A percentile compares a stretch with the other conserved stretches of the same genome.
Conservation (phyloP, 2,113 vertebrate genomes). For the Kobus ellipsiprymnus region DNA sequence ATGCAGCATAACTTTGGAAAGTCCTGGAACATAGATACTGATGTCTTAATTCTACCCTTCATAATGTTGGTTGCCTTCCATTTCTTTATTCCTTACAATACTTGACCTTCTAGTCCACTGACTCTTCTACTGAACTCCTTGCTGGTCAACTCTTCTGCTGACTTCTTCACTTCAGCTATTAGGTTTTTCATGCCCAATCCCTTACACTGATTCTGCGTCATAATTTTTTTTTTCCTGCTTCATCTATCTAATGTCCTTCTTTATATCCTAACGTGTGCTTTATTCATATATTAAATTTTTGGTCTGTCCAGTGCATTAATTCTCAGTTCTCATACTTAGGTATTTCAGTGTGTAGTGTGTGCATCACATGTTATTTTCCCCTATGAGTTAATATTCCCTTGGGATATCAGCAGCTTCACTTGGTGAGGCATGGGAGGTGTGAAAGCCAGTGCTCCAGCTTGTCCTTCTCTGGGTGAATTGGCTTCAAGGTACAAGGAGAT, state of each 20-base stretch:
- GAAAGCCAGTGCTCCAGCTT: background rate
- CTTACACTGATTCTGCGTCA: background rate
- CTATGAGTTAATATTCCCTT: background rate
- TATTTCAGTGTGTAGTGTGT: background rate
- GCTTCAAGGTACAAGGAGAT: background rate
- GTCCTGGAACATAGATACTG: background rate
- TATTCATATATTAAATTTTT: background rate
- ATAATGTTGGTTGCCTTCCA: background rate
- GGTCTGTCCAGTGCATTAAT: background rate
- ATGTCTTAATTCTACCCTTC: background rate
- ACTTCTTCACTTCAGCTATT: background rate
- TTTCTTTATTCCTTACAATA: background rate
- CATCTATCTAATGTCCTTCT: background rate
- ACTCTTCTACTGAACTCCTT: background rate
- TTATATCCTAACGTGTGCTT: background rate
- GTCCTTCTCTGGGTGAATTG: background rate
- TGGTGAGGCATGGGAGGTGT: background rate
- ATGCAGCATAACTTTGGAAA: background rate
- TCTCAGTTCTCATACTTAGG: background rate
- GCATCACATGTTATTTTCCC: background rate
- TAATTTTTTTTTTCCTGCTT: background rate
- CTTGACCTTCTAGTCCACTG: background rate
- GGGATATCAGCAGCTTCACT: background rate
- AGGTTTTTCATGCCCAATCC: background rate
- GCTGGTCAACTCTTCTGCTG: background rate